phyloP scores from a whole-genome alignment of 1,140 invertebrate genomes.

The Musca domestica region DNA sequence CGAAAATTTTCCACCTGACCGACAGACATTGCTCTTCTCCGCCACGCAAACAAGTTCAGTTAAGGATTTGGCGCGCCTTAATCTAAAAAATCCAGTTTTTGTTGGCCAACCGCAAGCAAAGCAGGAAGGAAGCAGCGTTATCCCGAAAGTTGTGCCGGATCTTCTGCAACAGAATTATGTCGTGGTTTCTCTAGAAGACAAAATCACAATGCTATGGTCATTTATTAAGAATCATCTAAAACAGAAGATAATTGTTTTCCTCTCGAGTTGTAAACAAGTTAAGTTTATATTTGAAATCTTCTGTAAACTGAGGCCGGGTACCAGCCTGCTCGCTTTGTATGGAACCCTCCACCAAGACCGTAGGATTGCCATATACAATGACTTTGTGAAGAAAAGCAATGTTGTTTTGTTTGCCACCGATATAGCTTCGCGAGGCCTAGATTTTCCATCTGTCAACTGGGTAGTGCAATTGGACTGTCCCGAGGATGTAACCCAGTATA shows the following conservation, averaged over 20 bases:
- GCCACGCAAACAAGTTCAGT: slow-evolving; percentile 99
- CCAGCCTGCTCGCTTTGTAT: slow-evolving; percentile 83
- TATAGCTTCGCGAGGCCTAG: slow-evolving; percentile 91
- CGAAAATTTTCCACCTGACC: slow-evolving; percentile 81
- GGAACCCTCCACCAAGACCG: slow-evolving; percentile 89
- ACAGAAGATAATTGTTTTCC: slow-evolving; percentile 91
- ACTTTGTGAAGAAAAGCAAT: slow-evolving; percentile 84
- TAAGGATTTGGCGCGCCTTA: slow-evolving; percentile 86
- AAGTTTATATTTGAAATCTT: slow-evolving; percentile 91
- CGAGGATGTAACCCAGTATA: slow-evolving; percentile 92
- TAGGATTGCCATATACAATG: slow-evolving; percentile 86
- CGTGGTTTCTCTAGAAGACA: slow-evolving; percentile 86
- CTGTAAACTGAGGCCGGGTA: slow-evolving; percentile 81
- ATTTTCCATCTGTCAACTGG: slow-evolving; percentile 97
- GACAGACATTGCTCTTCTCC: slow-evolving; percentile 95
- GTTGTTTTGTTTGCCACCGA: slow-evolving; percentile 97
- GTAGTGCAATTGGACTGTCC: slow-evolving; percentile 97
- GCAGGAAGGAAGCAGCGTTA: slow-evolving; percentile 35
- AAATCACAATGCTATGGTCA: slow-evolving; percentile 91
- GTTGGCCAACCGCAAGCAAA: slow-evolving; percentile 80
- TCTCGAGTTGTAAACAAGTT: slow-evolving; percentile 95
- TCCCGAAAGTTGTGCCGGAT: slow-evolving; percentile 69
- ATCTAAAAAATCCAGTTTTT: slow-evolving; percentile 88
- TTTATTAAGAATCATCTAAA: slow-evolving; percentile 93
- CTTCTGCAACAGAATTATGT: slow-evolving; percentile 86